A percentile compares a stretch with the other conserved stretches of the same genome.
phyloP scores from a whole-genome alignment of 2,797 vertebrate genomes.

The Brachyalestes nurse region DNA sequence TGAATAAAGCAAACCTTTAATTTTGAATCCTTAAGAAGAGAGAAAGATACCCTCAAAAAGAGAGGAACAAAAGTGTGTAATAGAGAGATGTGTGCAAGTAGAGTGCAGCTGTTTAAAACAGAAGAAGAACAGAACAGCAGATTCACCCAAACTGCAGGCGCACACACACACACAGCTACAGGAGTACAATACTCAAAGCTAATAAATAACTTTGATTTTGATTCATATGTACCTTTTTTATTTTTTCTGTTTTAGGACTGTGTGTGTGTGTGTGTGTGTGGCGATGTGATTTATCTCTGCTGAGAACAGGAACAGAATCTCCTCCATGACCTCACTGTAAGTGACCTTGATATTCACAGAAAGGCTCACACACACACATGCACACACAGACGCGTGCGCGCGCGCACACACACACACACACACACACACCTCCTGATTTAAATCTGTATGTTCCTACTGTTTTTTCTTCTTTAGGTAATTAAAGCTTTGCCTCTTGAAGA shows the following conservation, averaged over 20 bases:
- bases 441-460: slow-evolving; percentile 36
- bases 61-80: too few relatives aligned
- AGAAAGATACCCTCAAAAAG: neutral
- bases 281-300: slow-evolving; percentile 79
- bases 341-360: slow-evolving; percentile 45
- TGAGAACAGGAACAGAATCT: slow-evolving; percentile 71
- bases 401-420: slow-evolving; percentile 8
- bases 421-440: slow-evolving; percentile 13
- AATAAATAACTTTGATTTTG: neutral
- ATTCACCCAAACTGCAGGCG: slow-evolving; percentile 19
- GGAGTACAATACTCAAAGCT: neutral
- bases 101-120: slow-evolving; percentile 30
- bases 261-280: slow-evolving; percentile 27
- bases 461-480: slow-evolving; percentile 16
- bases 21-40: too few relatives aligned
- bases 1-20: too few relatives aligned
- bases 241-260: neutral
- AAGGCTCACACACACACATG: neutral
- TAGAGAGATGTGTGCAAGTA: slow-evolving; percentile 26
- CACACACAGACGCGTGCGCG: slow-evolving; percentile 33
- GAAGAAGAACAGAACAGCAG: slow-evolving; percentile 18
- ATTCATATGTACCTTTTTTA: neutral
- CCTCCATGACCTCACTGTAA: slow-evolving; percentile 40
- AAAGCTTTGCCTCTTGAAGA: too few relatives aligned
- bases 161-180: slow-evolving; percentile 39